Evolutionary conservation across 2,888 invertebrate species (phyloP).

Genomic region (Phoenoteleia sp.): DNA sequence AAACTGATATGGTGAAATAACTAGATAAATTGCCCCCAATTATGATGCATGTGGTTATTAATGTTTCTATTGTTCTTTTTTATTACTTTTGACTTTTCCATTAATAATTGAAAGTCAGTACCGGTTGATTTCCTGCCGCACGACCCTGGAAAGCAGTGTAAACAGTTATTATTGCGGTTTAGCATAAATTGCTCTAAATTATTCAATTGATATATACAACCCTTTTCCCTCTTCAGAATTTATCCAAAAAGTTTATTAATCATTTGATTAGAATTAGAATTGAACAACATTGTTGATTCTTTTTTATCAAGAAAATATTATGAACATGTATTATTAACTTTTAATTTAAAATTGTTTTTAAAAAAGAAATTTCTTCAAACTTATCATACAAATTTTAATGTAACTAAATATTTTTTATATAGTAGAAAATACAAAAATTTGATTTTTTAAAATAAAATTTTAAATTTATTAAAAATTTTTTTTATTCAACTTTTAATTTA

Average conservation of each 20-base stretch:
- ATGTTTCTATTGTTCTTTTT: background rate
- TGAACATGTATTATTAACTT: no score
- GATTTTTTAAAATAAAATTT: no score
- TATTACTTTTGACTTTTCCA: constrained; percentile 8
- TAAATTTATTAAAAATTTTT: no score
- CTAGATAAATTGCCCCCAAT: background rate
- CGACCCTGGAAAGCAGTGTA: constrained; percentile 37
- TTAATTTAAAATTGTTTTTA: no score
- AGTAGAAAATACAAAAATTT: no score
- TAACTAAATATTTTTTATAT: no score
- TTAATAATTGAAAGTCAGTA: constrained; percentile 34
- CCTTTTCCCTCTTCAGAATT: constrained; percentile 14
- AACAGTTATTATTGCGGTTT: constrained; percentile 40
- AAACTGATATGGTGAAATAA: constrained; percentile 31
- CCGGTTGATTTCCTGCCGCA: constrained; percentile 36
- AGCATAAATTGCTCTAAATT: constrained; percentile 49
- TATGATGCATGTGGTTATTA: background rate
- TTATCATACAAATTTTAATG: no score
- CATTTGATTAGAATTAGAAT: no score
- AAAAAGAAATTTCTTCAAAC: no score
- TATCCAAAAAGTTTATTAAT: background rate
- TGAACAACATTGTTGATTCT: no score
- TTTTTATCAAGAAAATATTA: no score
- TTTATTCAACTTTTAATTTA: no score
- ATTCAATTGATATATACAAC: constrained; percentile 37